These are phyloP conservation scores for Platorchestia sp. DNA, from an alignment of 1,140 invertebrate genomes.

Conservation along the genomic window DNA sequence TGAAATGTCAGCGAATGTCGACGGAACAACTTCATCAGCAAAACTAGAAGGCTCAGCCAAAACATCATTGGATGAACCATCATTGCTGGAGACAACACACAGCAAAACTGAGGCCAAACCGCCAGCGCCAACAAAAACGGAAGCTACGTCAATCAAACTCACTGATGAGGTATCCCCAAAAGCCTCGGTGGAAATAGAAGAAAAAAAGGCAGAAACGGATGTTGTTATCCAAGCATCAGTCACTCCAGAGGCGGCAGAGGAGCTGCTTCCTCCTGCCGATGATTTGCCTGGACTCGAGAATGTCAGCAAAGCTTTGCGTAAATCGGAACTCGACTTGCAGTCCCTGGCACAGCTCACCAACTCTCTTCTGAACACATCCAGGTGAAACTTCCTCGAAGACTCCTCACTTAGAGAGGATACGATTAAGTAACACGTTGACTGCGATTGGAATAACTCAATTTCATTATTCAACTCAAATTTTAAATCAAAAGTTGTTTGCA, in stretches of 20 bases:
- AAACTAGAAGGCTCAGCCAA: neutral
- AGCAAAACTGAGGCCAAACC: neutral
- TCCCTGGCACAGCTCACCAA: neutral
- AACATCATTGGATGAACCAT: neutral
- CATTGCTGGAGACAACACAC: neutral
- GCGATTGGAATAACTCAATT: too few relatives aligned
- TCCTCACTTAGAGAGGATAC: too few relatives aligned
- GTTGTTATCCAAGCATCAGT: neutral
- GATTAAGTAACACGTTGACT: too few relatives aligned
- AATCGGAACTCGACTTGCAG: neutral
- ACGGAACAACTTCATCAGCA: neutral
- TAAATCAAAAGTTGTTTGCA: too few relatives aligned
- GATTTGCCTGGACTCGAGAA: neutral
- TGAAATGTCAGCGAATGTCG: neutral
- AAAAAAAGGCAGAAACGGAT: neutral
- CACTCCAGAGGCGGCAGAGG: neutral
- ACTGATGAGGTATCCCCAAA: neutral
- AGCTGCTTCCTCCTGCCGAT: neutral
- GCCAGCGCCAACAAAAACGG: neutral
- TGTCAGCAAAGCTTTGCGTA: neutral
- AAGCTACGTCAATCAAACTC: neutral
- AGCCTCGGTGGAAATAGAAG: neutral
- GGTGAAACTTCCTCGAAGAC: neutral
- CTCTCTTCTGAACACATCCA: neutral
- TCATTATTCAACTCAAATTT: too few relatives aligned